These are phyloP conservation scores for Silurus glanis DNA, from an alignment of 2,113 vertebrate species.

Conservation along the genomic window DNA sequence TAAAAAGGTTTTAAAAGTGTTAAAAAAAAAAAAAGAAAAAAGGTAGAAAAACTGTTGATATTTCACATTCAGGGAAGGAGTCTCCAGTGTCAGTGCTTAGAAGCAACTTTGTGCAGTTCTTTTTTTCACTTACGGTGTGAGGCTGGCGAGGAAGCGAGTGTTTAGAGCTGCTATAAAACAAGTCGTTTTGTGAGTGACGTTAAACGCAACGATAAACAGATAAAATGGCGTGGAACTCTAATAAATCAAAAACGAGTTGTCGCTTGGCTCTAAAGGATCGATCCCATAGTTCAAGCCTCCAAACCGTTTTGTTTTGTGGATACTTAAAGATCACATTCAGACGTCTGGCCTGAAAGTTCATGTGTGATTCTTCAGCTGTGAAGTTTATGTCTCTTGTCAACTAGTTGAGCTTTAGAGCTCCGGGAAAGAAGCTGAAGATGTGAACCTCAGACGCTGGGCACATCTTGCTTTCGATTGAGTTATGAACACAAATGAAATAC, in stretches of 20 bases:
- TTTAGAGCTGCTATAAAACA: not conserved
- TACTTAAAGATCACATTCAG: not conserved
- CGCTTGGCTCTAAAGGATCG: not conserved
- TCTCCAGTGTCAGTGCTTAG: no score
- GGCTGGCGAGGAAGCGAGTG: not conserved
- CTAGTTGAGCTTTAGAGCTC: not conserved
- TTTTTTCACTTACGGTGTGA: not conserved
- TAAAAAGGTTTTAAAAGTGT: no score
- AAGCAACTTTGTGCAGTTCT: no score
- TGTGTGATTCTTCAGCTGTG: not conserved
- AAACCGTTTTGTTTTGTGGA: not conserved
- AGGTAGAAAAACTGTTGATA: no score
- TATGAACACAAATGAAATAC: conserved; percentile 8
- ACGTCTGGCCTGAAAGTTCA: not conserved
- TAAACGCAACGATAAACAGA: not conserved
- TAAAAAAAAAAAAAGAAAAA: no score
- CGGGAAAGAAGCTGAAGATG: not conserved
- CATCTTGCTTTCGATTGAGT: not conserved
- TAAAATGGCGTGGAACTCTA: not conserved
- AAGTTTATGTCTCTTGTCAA: not conserved
- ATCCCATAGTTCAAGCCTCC: no score
- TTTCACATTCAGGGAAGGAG: no score
- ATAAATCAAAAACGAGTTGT: not conserved
- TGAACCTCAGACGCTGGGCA: not conserved
- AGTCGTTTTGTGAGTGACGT: not conserved